Conservation (phyloP, 1,140 invertebrate genomes). For the Mizuhopecten yessoensis region DNA sequence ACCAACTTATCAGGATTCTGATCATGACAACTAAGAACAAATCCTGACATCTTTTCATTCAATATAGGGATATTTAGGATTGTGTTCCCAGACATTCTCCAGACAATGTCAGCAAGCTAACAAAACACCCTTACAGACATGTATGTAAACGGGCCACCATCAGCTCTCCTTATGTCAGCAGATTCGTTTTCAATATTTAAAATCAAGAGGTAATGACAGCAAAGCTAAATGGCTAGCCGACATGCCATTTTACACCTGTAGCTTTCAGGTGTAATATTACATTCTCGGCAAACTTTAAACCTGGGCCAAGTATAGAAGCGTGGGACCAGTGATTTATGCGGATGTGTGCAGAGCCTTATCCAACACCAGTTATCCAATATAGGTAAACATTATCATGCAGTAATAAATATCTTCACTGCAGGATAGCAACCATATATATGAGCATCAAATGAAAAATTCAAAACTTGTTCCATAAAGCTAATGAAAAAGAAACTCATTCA, state of each 20-base stretch:
- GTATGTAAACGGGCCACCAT: neutral
- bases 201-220: neutral
- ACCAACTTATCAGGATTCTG: neutral
- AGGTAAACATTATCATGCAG: neutral
- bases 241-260: conserved; percentile 38
- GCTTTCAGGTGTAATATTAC: neutral
- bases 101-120: neutral
- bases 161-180: neutral
- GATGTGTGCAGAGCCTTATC: neutral
- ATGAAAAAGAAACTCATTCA: no score
- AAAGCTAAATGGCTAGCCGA: conserved; percentile 13
- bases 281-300: neutral
- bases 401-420: neutral
- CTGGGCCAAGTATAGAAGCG: neutral
- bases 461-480: no score
- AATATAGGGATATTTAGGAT: neutral
- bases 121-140: neutral
- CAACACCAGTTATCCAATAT: neutral
- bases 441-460: no score
- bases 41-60: neutral
- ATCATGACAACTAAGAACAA: neutral
- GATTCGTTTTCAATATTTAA: conserved; percentile 36
- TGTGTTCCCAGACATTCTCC: neutral
- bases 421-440: neutral
- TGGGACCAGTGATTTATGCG: neutral